Evolutionary conservation across 2,113 vertebrate genomes (phyloP), one percentile per base, ranked within the genome.

Genomic region (Prionailurus viverrinus): DNA sequence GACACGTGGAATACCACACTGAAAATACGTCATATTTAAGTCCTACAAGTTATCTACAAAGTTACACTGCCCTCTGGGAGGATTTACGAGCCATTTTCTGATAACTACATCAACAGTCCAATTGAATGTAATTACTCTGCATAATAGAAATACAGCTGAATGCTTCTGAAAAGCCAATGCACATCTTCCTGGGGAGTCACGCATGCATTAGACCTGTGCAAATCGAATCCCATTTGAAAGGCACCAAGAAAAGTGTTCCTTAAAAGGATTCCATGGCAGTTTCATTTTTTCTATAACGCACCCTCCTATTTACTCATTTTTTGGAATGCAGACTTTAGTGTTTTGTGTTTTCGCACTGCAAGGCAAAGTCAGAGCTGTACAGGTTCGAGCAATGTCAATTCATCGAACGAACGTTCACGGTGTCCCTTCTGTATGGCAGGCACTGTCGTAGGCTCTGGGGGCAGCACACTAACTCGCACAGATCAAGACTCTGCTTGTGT

Each of bases 401-500:
- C 63, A 33, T 2, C 21, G 29, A 68, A 45, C 18, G 63, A 61
- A 48, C 4, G 23, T 39, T 27, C 48, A 1, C 0, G 2, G 10
- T 3, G 41, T 15, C 29, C 16, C 36, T 90, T 29, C 14, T 11
- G 5, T 5, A 33, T 10, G 8, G 65, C 18, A 27, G 79, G 79
- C 41, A 18, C 10, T 36, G 25, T 0, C 8, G 7, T 1, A 36
- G 63, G 45, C 27, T 18, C 51, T 18, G 41, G 41, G 83, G 79
- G 19, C 1, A 18, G 19, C 29, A 5, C 41, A 16, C 2, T 0
- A 21, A n/a, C n/a, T 7, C 45, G 11, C 6, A 66, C 16, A 25
- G 63, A 65, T 2, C 29, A 71, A 48, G 61, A 23, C 39, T 36
- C 15, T 68, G 31, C 21, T 66, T 18, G 41, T 1, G 23, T 0